Base-by-base conservation (phyloP, 2,888 invertebrate species). In the Patella caerulea region DNA sequence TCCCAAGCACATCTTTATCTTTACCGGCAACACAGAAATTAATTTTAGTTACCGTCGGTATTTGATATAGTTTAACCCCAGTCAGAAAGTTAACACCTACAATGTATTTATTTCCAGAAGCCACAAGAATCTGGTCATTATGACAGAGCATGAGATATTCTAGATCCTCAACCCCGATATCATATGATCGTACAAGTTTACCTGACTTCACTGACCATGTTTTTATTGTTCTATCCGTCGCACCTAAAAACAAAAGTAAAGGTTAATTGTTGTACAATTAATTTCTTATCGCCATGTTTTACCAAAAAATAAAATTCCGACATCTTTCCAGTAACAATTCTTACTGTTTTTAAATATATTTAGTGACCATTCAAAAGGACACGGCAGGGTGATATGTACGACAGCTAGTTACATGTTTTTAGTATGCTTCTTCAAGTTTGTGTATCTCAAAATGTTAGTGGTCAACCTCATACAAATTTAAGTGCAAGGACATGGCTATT, bases 191-290 rank as follows among this genome's bases (percentile, higher is more conserved):
- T 3, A 79, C 65, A 53, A 83, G 81, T 75, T 84, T 82, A 9
- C 87, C 87, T 29, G 76, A 77, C 29, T 73, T 74, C 0, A 85
- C 76, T 73, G 83, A 81, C 87, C 87, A 87, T 17, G 84, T 73
- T 73, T 86, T 86, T 11, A 89, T 81, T 1, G 86, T 83, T 3
- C 80, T 81, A 80, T 89, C 88, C 19, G 83, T 81, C 15, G 84
- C 81, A 76, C 85, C 88, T 87, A 76, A 15, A 79, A 52, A 65
- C n/a, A 75, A 45, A 45, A 45, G 9, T 7, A 45, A 45, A 9
- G 7, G 9, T 45, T 45, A 45, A 45, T 45, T 45, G 9, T 45
- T 9, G 3, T 45, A 45, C 45, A 9, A 45, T 45, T 45, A 45
- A 45, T 45, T 45, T 45, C 45, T 45, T 45, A 45, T 45, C 45